These are phyloP conservation scores for Urophycis tenuis DNA, from an alignment of 2,797 vertebrate species.

Conservation along the genomic window DNA sequence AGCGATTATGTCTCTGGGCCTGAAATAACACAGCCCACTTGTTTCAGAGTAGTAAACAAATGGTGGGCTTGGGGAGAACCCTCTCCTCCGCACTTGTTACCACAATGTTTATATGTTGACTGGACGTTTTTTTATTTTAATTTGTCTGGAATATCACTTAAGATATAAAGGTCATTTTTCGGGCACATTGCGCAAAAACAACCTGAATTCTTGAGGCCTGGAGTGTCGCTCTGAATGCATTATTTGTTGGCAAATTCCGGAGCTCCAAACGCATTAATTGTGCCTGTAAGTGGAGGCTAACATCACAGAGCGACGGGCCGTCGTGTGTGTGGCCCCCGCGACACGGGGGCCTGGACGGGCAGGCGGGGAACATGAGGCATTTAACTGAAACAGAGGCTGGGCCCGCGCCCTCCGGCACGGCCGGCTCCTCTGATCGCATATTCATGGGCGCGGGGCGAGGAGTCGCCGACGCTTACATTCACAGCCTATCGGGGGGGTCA, in stretches of 20 bases:
- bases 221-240: not conserved
- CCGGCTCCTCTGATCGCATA: not conserved
- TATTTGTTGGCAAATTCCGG: not conserved
- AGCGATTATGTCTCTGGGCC: conserved; percentile 46
- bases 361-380: conserved; percentile 20
- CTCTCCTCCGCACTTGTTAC: not conserved
- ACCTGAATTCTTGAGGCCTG: not conserved
- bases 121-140: not conserved
- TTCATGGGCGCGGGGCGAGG: not conserved
- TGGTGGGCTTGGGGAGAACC: conserved; percentile 37
- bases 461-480: not conserved
- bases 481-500: not conserved
- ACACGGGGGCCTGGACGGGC: conserved; percentile 11
- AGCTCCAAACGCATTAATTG: not conserved
- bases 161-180: not conserved
- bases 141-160: not conserved
- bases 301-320: not conserved
- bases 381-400: not conserved
- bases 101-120: not conserved
- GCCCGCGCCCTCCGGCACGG: not conserved
- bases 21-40: conserved; percentile 42
- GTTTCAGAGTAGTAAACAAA: conserved; percentile 51
- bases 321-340: not conserved
- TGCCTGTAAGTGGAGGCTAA: not conserved
- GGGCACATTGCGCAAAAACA: not conserved